phyloP scores from a whole-genome alignment of 1,140 invertebrate genomes.

The Macrobrachium rosenbergii region DNA sequence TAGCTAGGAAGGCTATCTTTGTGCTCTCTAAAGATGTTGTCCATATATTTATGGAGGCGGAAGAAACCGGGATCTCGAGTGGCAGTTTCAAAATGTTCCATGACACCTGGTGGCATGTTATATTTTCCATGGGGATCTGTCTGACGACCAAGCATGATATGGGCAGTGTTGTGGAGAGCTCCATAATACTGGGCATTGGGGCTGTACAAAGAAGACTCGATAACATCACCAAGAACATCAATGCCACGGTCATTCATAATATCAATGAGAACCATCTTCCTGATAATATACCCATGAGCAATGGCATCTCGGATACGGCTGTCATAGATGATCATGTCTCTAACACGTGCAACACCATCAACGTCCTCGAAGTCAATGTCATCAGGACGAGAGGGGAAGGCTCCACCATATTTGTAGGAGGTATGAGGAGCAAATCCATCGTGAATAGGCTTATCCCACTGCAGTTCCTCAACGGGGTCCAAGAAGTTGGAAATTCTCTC shows the following conservation, averaged over 20 bases:
- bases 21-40: conserved; percentile 29
- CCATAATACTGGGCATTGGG: conserved; percentile 4
- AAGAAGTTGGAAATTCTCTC: conserved; percentile 38
- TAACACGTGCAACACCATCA: conserved; percentile 28
- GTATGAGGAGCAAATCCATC: conserved; percentile 5
- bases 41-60: conserved; percentile 12
- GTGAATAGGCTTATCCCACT: conserved; percentile 23
- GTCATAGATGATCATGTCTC: conserved; percentile 10
- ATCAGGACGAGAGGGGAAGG: conserved; percentile 43
- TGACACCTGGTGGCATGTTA: neutral
- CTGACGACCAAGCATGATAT: conserved; percentile 8
- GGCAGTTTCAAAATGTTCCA: conserved; percentile 17
- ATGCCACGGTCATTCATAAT: conserved; percentile 7
- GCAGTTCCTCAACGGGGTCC: conserved; percentile 28
- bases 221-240: conserved; percentile 4
- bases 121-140: conserved; percentile 14
- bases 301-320: conserved; percentile 43
- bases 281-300: conserved; percentile 32
- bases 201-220: conserved; percentile 7
- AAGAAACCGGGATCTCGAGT: conserved; percentile 4
- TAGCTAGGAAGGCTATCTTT: conserved; percentile 35
- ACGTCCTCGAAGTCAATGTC: neutral
- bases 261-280: conserved; percentile 2
- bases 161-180: conserved; percentile 2
- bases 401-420: conserved; percentile 38